phyloP scores from a whole-genome alignment of 1,140 invertebrate genomes.

The Radopholus similis region DNA sequence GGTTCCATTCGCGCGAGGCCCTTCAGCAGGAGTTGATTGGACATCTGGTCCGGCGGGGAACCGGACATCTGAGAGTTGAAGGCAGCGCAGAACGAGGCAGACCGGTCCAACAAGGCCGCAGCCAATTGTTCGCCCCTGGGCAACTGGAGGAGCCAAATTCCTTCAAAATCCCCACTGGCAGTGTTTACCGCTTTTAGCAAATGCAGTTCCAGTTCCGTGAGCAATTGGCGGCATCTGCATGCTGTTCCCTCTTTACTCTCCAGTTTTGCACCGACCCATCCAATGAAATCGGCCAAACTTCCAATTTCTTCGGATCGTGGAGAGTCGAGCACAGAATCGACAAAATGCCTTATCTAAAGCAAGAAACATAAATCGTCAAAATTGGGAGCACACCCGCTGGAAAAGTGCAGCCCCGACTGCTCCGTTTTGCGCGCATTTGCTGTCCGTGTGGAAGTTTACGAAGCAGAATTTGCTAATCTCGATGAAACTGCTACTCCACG shows the following conservation, averaged over 20 bases:
- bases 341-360: background rate
- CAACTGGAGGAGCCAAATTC: too few relatives aligned
- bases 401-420: background rate
- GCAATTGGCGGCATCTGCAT: background rate
- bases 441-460: background rate
- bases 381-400: background rate
- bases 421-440: background rate
- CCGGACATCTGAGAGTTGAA: too few relatives aligned
- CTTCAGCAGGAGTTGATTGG: too few relatives aligned
- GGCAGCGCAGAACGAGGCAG: too few relatives aligned
- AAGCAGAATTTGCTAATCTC: constrained; percentile 11
- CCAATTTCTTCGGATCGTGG: background rate
- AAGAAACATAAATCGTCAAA: background rate
- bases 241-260: background rate
- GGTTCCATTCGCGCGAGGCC: too few relatives aligned
- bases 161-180: too few relatives aligned
- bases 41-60: too few relatives aligned
- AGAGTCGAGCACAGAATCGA: background rate
- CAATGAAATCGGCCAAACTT: background rate
- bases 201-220: background rate
- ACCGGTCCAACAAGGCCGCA: too few relatives aligned
- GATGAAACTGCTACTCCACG: background rate
- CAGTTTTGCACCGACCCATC: background rate
- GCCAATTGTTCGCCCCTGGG: too few relatives aligned
- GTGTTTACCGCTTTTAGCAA: too few relatives aligned